These are phyloP conservation scores for Eucera pruinosa DNA, from an alignment of 2,888 invertebrate genomes.

Conservation along the genomic window DNA sequence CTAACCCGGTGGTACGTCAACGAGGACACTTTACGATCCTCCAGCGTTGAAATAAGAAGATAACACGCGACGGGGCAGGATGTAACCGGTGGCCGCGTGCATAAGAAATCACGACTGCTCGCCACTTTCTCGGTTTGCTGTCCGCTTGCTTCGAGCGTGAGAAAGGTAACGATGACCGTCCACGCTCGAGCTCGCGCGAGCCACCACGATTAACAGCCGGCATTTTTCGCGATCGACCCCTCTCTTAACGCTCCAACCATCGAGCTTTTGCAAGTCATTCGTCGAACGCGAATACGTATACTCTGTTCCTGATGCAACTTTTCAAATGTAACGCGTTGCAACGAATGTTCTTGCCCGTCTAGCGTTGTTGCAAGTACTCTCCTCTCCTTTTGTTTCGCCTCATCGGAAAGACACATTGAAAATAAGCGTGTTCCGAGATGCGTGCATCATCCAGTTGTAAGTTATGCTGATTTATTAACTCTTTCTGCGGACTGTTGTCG, in stretches of 20 bases:
- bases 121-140: constrained; percentile 74
- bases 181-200: constrained; percentile 25
- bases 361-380: background rate
- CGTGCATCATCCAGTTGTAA: no score
- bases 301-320: constrained; percentile 1
- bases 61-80: constrained; percentile 58
- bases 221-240: constrained; percentile 55
- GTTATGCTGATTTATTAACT: no score
- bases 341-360: background rate
- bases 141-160: constrained; percentile 59
- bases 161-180: constrained; percentile 71
- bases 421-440: no score
- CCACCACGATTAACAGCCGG: constrained; percentile 40
- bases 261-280: constrained; percentile 37
- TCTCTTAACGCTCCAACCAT: constrained; percentile 54
- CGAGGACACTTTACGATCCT: constrained; percentile 35
- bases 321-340: background rate
- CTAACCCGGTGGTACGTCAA: no score
- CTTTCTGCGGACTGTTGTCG: no score
- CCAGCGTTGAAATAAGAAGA: constrained; percentile 59
- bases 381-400: background rate
- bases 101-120: constrained; percentile 62
- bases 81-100: constrained; percentile 61
- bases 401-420: background rate
- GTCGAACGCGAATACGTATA: background rate